These are phyloP conservation scores for Acrossocheilus wenchowensis DNA, from an alignment of 2,797 vertebrate genomes.

Conservation along the genomic window DNA sequence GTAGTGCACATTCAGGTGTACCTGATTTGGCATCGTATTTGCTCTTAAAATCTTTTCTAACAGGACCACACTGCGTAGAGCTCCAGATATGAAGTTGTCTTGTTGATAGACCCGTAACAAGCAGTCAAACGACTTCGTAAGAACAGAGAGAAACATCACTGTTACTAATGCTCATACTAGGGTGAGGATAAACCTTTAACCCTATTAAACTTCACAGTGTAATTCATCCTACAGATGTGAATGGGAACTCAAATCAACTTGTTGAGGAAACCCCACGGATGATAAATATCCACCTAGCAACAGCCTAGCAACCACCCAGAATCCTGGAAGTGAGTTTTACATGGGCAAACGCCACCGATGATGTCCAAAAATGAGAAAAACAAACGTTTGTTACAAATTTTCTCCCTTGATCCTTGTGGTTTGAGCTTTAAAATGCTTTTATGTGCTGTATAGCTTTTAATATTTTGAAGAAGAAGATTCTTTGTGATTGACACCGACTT, in stretches of 20 bases:
- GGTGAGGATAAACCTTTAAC: neutral
- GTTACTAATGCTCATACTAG: neutral
- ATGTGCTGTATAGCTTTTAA: neutral
- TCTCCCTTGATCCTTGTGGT: neutral
- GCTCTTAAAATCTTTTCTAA: conserved; percentile 57
- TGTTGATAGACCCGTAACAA: conserved; percentile 34
- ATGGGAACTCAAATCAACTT: neutral
- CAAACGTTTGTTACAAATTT: neutral
- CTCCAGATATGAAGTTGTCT: conserved; percentile 32
- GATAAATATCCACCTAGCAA: neutral
- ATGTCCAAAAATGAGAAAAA: too few species aligned
- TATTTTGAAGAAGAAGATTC: neutral
- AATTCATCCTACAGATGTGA: neutral
- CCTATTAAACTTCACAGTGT: neutral
- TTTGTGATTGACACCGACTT: neutral
- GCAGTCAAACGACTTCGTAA: conserved; percentile 18
- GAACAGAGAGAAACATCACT: conserved; percentile 4
- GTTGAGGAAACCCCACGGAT: neutral
- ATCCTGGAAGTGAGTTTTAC: neutral
- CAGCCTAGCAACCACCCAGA: neutral
- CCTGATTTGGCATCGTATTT: conserved; percentile 69
- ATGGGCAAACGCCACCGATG: too few species aligned
- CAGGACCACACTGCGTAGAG: conserved; percentile 44
- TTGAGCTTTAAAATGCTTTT: neutral
- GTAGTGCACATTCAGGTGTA: conserved; percentile 69